Conservation (phyloP, 1,140 invertebrate genomes). For the Zaprionus davidi region DNA sequence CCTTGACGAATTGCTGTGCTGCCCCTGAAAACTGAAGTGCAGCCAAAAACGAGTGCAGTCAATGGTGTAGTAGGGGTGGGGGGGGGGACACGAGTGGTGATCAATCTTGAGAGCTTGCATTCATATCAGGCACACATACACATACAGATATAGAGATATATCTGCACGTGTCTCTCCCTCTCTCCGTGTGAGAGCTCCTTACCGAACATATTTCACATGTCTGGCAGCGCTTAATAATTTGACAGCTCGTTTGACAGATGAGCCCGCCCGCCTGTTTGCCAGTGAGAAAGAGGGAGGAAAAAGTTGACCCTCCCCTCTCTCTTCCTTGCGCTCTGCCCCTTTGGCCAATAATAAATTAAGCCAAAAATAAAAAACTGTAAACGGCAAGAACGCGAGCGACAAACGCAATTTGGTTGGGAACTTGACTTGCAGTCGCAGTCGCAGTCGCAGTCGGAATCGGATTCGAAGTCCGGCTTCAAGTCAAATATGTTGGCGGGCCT, state of each 20-base stretch:
- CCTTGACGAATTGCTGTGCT: conserved; percentile 67
- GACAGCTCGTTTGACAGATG: conserved; percentile 75
- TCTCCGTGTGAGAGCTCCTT: conserved; percentile 29
- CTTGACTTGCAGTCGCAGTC: conserved; percentile 19
- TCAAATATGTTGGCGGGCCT: conserved; percentile 35
- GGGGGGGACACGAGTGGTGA: conserved; percentile 56
- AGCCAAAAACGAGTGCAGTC: conserved; percentile 30
- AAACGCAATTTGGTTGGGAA: conserved; percentile 43
- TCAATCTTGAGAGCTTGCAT: conserved; percentile 69
- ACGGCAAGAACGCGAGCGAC: conserved; percentile 44
- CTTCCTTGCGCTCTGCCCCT: neutral
- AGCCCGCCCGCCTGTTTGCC: conserved; percentile 36
- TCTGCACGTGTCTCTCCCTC: conserved; percentile 18
- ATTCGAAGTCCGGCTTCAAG: neutral
- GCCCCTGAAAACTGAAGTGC: conserved; percentile 72
- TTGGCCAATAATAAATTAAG: conserved; percentile 75
- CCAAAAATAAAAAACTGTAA: conserved; percentile 74
- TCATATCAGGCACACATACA: neutral
- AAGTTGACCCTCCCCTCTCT: neutral
- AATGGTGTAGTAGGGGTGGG: neutral
- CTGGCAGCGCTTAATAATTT: conserved; percentile 77
- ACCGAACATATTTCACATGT: conserved; percentile 63
- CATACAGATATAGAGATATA: conserved; percentile 8
- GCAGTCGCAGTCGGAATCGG: conserved; percentile 10
- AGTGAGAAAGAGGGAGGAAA: neutral